Percentiles rank a stretch among this genome's conserved stretches.
Conservation (phyloP, 2,113 vertebrate genomes). For the Gymnorhina tibicen region DNA sequence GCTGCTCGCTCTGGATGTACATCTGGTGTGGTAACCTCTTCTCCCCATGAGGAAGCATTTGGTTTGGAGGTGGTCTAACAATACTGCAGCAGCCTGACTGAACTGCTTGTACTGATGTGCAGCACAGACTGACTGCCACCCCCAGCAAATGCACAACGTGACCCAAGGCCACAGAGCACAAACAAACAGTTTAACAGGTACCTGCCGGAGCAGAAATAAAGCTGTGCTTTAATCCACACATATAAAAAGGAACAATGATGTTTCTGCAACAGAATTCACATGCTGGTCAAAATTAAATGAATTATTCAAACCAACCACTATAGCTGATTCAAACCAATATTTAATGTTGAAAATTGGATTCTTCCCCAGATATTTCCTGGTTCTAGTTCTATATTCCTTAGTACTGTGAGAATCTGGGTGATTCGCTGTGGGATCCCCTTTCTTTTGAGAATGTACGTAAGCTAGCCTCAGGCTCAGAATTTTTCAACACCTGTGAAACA, state of each 20-base stretch:
- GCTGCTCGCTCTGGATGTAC: not conserved
- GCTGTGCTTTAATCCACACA: not conserved
- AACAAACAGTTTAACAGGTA: not conserved
- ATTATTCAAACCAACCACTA: not conserved
- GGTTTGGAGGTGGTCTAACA: not conserved
- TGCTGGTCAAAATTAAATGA: not conserved
- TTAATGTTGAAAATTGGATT: not conserved
- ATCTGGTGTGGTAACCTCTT: not conserved
- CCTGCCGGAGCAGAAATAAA: not conserved
- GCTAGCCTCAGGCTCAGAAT: not conserved
- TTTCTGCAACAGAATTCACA: not conserved
- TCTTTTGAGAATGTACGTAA: not conserved
- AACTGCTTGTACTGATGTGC: not conserved
- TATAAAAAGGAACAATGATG: not conserved
- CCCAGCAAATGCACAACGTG: rapidly evolving
- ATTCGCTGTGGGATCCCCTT: not conserved
- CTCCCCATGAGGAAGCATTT: not conserved
- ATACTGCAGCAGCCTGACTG: not conserved
- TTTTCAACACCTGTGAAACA: not conserved
- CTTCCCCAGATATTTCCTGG: not conserved
- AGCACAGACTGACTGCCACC: not conserved
- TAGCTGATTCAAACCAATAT: not conserved
- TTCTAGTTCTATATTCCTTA: not conserved
- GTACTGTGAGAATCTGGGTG: not conserved
- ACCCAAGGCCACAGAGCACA: not conserved